A percentile compares a stretch with the other conserved stretches of the same genome.
Conservation (phyloP, 2,797 vertebrate genomes). For the Pseudochaenichthys georgianus region DNA sequence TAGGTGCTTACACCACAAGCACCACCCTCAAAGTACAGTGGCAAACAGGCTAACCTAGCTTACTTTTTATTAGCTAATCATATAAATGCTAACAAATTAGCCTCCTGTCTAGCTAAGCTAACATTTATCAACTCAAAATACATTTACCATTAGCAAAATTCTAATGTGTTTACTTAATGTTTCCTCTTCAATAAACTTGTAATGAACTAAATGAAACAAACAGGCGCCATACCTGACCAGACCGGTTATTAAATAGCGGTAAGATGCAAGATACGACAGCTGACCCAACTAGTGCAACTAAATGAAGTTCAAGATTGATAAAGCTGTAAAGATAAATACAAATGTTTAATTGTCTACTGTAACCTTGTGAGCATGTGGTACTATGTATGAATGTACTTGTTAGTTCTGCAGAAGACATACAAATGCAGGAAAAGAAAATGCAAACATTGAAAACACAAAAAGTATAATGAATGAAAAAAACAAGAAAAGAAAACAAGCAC, state of each 20-base stretch:
- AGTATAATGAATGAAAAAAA: neutral
- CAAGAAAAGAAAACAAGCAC: conserved; percentile 1
- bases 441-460: neutral
- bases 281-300: neutral
- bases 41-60: no score
- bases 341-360: neutral
- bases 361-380: neutral
- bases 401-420: neutral
- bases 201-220: no score
- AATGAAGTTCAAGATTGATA: no score
- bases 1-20: no score
- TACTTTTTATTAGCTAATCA: no score
- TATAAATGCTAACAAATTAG: no score
- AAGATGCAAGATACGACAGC: neutral
- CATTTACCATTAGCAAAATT: no score
- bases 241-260: neutral
- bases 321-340: neutral
- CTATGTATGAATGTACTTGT: neutral
- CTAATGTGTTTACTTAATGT: no score
- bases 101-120: no score
- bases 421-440: neutral
- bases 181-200: no score
- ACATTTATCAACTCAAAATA: no score
- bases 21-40: no score
- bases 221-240: neutral